Evolutionary conservation across 2,797 vertebrate genomes (phyloP), one percentile per base, ranked within the genome.

Genomic region (Scleropages formosus): DNA sequence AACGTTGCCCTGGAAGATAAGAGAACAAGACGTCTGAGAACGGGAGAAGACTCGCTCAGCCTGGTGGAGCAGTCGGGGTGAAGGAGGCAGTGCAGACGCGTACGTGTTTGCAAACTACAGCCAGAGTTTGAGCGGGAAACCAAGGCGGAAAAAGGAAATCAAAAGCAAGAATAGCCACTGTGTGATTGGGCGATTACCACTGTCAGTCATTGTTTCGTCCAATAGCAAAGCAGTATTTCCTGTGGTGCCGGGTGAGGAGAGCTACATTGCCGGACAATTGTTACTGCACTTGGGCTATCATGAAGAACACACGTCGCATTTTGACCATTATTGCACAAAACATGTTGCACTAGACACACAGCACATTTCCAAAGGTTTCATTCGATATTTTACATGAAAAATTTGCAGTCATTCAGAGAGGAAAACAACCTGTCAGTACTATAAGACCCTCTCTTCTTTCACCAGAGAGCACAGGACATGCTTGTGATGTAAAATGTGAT

Each of bases 1-100:
- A 98, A 85, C 86, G 93, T 70, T 82, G 87, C 86, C 93, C 97
- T 99, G 95, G 85, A 94, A 94, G 88, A 94, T 82, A 84, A 95
- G 88, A 92, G 89, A 87, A 86, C 78, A 85, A n/a, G 73, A 87
- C 70, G 83, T 75, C 79, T 91, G 78, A 91, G 80, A 87, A 72
- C 59, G 81, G 80, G 75, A 26, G 73, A 82, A 84, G 81, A 61
- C 8, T n/a, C 4, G 56, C 51, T 60, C n/a, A 59, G 51, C 53
- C 44, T 44, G 27, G 22, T 24, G 24, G 59, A 27, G 15, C 24
- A 31, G 59, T 53, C 65, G 47, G 24, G 49, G 24, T 65, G 64
- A 74, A 61, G 69, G 66, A 51, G 65, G 65, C 8, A 10, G 53
- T 1, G 58, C 59, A 8, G 59, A 59, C 6, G 46, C 15, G 49